Conservation (phyloP, 2,797 vertebrate genomes). For the Cottoperca gobio region DNA sequence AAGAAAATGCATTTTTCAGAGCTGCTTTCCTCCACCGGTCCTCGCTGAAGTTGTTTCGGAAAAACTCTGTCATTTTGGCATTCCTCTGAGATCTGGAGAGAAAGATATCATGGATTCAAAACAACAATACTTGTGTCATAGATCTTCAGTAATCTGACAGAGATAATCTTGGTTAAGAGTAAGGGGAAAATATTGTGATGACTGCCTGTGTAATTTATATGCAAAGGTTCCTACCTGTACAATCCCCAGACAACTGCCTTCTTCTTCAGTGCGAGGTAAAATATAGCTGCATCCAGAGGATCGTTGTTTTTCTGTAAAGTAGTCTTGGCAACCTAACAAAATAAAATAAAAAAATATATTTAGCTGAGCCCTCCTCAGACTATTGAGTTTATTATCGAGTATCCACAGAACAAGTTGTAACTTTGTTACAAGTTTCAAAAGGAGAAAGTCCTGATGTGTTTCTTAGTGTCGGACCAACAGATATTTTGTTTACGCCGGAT, state of each 20-base stretch:
- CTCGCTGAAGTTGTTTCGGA: slow-evolving; percentile 96
- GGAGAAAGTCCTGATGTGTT: background rate
- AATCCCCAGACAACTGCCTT: slow-evolving; percentile 98
- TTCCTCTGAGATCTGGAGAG: slow-evolving; percentile 92
- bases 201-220: slow-evolving; percentile 20
- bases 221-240: slow-evolving; percentile 88
- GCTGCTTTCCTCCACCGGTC: slow-evolving; percentile 98
- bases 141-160: slow-evolving; percentile 34
- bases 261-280: slow-evolving; percentile 98
- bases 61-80: slow-evolving; percentile 96
- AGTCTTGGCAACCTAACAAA: slow-evolving; percentile 93
- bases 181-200: background rate
- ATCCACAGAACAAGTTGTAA: slow-evolving; percentile 29
- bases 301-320: slow-evolving; percentile 95
- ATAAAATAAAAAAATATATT: slow-evolving; percentile 15
- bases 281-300: slow-evolving; percentile 97
- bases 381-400: slow-evolving; percentile 20
- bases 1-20: slow-evolving; percentile 97
- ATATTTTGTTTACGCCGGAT: background rate
- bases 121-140: slow-evolving; percentile 35
- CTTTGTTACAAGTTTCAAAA: no score
- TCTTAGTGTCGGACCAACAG: background rate
- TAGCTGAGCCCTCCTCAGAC: slow-evolving; percentile 14
- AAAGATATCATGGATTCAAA: slow-evolving; percentile 30
- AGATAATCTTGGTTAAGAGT: slow-evolving; percentile 8